Evolutionary conservation across 2,113 vertebrate genomes (phyloP).

Genomic region (Leptobrachium leishanense): DNA sequence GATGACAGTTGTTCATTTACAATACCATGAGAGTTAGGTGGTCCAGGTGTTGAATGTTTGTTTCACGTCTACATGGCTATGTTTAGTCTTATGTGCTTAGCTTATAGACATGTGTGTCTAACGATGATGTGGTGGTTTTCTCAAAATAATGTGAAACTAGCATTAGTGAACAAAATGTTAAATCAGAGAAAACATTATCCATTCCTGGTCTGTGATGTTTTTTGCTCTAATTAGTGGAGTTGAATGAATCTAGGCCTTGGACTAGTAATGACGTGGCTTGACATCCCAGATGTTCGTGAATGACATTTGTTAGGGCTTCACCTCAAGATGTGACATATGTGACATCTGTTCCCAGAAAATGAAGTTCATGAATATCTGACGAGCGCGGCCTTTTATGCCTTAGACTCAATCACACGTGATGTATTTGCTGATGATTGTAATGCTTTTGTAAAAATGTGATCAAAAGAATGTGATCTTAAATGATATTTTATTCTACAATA

Average conservation of each 20-base stretch:
- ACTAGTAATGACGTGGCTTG: not conserved
- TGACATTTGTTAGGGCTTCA: too few species aligned
- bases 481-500: not conserved
- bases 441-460: not conserved
- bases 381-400: not conserved
- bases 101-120: constrained; percentile 1
- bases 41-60: not conserved
- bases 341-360: too few species aligned
- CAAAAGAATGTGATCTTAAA: not conserved
- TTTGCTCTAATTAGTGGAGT: constrained; percentile 38
- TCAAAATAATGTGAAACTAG: not conserved
- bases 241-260: constrained; percentile 5
- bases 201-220: constrained; percentile 14
- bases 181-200: constrained; percentile 36
- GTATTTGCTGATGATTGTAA: not conserved
- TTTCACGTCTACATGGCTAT: not conserved
- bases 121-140: not conserved
- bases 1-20: not conserved
- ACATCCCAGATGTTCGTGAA: too few species aligned
- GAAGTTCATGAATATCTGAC: too few species aligned
- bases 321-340: too few species aligned
- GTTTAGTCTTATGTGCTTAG: not conserved
- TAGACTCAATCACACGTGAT: not conserved
- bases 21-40: not conserved
- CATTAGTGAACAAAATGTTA: constrained; percentile 10